These are phyloP conservation scores for Alethe diademata DNA, from an alignment of 2,113 vertebrate genomes.

Conservation along the genomic window DNA sequence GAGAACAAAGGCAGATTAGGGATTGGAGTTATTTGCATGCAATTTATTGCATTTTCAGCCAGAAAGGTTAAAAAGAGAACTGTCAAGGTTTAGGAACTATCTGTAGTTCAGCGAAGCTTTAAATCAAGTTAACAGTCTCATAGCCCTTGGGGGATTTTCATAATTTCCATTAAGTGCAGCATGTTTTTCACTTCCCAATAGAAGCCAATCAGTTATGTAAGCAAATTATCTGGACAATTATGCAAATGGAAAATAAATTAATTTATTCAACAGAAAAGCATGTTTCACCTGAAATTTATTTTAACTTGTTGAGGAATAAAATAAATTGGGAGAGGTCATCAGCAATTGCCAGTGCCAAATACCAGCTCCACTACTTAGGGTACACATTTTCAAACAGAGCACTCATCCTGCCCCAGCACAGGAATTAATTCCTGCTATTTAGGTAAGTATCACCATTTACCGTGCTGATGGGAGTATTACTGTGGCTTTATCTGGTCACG, in stretches of 20 bases:
- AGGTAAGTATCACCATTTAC: neutral
- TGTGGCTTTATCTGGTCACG: neutral
- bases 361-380: neutral
- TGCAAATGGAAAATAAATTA: slow-evolving; percentile 2
- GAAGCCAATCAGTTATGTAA: slow-evolving; percentile 7
- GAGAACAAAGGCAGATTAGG: neutral
- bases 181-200: neutral
- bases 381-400: neutral
- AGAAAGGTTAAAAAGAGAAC: neutral
- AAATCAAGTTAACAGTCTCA: neutral
- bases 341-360: neutral
- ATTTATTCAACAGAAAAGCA: neutral
- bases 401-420: accelerated
- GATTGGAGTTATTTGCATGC: neutral
- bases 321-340: neutral
- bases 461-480: neutral
- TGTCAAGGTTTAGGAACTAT: neutral
- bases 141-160: neutral
- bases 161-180: neutral
- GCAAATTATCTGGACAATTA: neutral
- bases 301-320: neutral
- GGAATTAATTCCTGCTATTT: neutral
- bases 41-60: neutral
- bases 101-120: neutral
- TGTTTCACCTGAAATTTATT: neutral